Evolutionary conservation across 2,888 invertebrate genomes (phyloP), one percentile per base, ranked within the genome.

Genomic region (Mesorhabditis belari): DNA sequence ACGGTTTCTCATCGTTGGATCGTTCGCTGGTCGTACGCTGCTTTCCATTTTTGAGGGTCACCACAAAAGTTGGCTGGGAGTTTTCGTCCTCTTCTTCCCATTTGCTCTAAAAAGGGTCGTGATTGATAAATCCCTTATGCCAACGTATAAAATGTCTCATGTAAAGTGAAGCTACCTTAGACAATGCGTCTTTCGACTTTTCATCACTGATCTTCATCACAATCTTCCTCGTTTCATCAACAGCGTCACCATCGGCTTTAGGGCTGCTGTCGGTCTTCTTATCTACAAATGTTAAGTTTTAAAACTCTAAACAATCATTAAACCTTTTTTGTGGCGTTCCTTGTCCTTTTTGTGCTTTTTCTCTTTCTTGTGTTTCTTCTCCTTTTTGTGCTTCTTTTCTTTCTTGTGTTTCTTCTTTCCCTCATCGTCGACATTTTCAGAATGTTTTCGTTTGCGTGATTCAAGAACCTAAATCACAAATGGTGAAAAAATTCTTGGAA

Each of bases 321-420:
- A 53, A 52, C 55, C 21, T 65, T 55, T 21, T 55, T 55, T 23
- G 51, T 24, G 50, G 49, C 3, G 4, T n/a, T 49, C 26, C 49
- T 62, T 51, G 4, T 68, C 61, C 52, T 63, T 64, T 49, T 71
- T 70, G 52, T 69, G 62, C 26, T 69, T 64, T 55, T 68, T 67
- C 6, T 71, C 66, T 54, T 70, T 68, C 29, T 73, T 70, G 19
- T 74, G 69, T 44, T 74, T 71, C 58, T 65, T 65, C 29, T 67
- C 61, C 57, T 69, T 69, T 35, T 67, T 66, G 51, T 62, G 60
- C n/a, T 63, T 63, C 49, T 63, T 60, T 19, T 62, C 62, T 6
- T 59, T 59, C n/a, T 35, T 35, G n/a, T 35, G 44, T 21, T 51
- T 21, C 55, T 64, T 64, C 52, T 64, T 61, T 44, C 61, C 62